Conservation (phyloP, 2,797 vertebrate species). For the Lutra lutra region DNA sequence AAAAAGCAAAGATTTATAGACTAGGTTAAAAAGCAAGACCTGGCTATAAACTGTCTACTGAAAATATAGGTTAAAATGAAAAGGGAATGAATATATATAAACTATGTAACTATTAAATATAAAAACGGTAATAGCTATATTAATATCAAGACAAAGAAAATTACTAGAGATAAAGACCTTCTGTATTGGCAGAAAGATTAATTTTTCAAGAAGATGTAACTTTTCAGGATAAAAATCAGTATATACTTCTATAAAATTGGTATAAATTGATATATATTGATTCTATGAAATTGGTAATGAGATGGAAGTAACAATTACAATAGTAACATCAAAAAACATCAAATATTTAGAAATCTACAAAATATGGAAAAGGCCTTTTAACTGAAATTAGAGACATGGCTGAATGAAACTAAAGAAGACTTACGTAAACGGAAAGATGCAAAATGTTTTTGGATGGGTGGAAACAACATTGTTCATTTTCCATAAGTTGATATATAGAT, state of each 20-base stretch:
- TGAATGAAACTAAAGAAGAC: neutral
- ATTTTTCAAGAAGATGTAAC: neutral
- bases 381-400: neutral
- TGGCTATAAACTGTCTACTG: neutral
- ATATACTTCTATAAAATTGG: neutral
- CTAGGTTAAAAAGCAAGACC: neutral
- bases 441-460: neutral
- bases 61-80: neutral
- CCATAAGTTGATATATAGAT: neutral
- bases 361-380: neutral
- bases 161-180: neutral
- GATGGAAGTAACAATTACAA: neutral
- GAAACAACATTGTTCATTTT: neutral
- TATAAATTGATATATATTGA: neutral
- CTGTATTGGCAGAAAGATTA: neutral
- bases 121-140: neutral
- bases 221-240: conserved; percentile 18
- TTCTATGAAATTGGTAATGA: neutral
- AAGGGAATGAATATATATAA: neutral
- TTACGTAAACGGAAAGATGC: neutral
- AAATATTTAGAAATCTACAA: neutral
- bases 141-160: neutral
- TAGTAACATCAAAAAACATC: neutral
- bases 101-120: neutral
- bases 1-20: neutral